Percentiles rank a stretch among this genome's conserved stretches.
Evolutionary conservation across 1,140 invertebrate species (phyloP).

Genomic region (Trichonephila inaurata): DNA sequence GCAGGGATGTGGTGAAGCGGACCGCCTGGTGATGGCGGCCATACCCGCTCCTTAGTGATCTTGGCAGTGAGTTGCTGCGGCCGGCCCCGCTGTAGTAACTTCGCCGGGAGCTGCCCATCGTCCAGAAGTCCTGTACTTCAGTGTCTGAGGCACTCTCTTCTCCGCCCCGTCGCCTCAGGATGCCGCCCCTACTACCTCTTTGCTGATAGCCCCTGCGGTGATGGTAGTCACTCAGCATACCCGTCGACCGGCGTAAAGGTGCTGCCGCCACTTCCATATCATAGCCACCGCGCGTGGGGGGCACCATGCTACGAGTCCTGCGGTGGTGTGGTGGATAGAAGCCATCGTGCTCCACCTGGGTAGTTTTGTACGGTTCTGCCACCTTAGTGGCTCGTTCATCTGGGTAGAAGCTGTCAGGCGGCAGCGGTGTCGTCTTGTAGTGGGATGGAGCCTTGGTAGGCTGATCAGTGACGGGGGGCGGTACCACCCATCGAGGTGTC

Average conservation of each 20-base stretch:
- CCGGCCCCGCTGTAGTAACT: constrained; percentile 78
- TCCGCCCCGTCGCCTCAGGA: constrained; percentile 15
- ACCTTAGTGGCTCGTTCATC: constrained; percentile 12
- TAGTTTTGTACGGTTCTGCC: constrained; percentile 2
- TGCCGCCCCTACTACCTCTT: constrained; percentile 83
- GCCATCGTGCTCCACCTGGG: background rate
- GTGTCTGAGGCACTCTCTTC: constrained; percentile 93
- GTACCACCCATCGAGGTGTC: constrained; percentile 81
- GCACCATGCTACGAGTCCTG: constrained; percentile 67
- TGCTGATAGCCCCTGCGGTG: constrained; percentile 77
- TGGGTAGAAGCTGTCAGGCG: constrained; percentile 9
- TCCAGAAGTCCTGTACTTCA: constrained; percentile 85
- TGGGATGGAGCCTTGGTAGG: constrained; percentile 81
- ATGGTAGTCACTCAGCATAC: constrained; percentile 79
- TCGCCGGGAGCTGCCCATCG: constrained; percentile 64
- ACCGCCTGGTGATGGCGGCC: constrained; percentile 77
- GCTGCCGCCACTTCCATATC: constrained; percentile 86
- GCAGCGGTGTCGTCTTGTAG: constrained; percentile 79
- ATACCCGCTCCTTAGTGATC: constrained; percentile 70
- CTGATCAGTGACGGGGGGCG: constrained; percentile 90
- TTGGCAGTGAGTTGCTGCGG: constrained; percentile 79
- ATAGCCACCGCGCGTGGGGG: constrained; percentile 84
- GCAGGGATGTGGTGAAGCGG: constrained; percentile 81
- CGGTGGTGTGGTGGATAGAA: constrained; percentile 62
- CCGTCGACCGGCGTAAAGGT: constrained; percentile 67